Evolutionary conservation across 2,888 invertebrate species (phyloP), one percentile per base, ranked within the genome.

Genomic region (Temnothorax unifasciatus): DNA sequence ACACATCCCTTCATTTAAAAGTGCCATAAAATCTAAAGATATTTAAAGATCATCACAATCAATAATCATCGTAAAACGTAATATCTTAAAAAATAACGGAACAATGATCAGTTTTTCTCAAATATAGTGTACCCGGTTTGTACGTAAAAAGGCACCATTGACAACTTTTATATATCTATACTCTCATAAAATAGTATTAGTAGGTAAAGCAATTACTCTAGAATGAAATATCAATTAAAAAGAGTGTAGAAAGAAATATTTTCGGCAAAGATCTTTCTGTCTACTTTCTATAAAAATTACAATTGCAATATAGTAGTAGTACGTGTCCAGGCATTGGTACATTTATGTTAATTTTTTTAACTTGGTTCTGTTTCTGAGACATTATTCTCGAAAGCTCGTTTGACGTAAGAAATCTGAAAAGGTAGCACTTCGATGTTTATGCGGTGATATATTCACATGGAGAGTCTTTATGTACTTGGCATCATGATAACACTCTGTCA

Each of bases 171-270:
- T 25, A 21, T 13, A 69, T 71, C 71, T 52, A 59, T 47, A 71
- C 79, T 59, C 25, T 50, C 2, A 25, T 71, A 47, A 68, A 63
- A 21, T 57, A 68, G 2, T 44, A 66, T 44, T 76, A 66, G 63
- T 44, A 34, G 29, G 68, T 1, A 41, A 44, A 15, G 11, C 6
- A 6, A 9, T 15, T 57, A 66, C n/a, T 66, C 1, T 29, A 52
- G 11, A 29, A 18, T 57, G 2, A n/a, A 34, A 71, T n/a, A 18
- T 57, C 11, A 2, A 34, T 25, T 79, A 18, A 68, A 44, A 29
- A 29, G 57, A 44, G 13, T 34, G 1, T 54, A 57, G 11, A 63
- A 50, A 38, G 8, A 79, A 79, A 79, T 47, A 47, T 59, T 47
- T 47, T 79, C 21, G 11, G 3, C 4, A 15, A 38, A 3, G 11